These are phyloP conservation scores for Tragelaphus strepsiceros DNA, from an alignment of 2,113 vertebrate species.

Conservation along the genomic window DNA sequence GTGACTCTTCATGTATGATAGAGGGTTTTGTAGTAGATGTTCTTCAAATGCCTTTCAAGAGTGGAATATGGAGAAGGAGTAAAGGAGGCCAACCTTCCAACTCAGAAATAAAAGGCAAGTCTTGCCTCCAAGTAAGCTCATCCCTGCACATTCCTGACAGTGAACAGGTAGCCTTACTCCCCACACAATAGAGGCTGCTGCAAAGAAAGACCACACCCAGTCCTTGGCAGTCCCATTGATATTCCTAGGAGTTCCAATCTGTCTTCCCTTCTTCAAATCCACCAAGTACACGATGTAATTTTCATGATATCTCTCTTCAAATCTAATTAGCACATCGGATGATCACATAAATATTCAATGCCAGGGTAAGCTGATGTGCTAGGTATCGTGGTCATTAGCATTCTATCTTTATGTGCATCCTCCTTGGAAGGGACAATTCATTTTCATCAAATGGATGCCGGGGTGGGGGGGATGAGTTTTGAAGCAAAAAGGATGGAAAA, in stretches of 20 bases:
- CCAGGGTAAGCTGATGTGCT: neutral
- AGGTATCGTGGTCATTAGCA: neutral
- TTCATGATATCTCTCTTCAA: neutral
- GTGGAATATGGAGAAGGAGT: neutral
- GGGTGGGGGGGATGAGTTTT: neutral
- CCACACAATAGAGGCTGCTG: neutral
- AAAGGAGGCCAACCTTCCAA: neutral
- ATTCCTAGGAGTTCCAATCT: neutral
- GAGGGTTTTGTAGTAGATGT: neutral
- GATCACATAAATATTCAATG: neutral
- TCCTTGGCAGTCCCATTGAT: neutral
- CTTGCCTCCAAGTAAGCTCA: neutral
- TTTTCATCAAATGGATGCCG: neutral
- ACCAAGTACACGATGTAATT: neutral
- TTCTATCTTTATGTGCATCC: neutral
- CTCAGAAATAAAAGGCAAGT: neutral
- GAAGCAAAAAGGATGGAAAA: neutral
- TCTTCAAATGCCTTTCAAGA: neutral
- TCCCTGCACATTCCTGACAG: rapidly evolving
- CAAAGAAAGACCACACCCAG: neutral
- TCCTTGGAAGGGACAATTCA: neutral
- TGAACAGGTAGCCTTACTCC: neutral
- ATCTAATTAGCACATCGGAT: neutral
- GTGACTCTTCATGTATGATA: neutral
- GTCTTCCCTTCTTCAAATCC: neutral